A percentile compares a stretch with the other conserved stretches of the same genome.
Evolutionary conservation across 2,797 vertebrate genomes (phyloP).

Genomic region (Corythornis leucogaster): DNA sequence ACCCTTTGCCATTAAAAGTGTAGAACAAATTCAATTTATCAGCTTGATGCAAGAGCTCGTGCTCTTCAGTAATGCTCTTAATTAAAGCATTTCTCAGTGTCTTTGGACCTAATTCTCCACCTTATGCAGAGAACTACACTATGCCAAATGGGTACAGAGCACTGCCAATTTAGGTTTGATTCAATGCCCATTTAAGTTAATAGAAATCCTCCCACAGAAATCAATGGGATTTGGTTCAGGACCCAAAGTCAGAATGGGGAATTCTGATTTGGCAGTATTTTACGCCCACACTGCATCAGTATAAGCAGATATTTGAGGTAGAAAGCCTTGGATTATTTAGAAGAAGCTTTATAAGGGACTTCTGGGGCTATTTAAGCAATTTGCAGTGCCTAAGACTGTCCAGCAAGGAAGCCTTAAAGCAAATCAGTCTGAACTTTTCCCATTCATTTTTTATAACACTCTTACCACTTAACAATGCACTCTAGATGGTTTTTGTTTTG

Average conservation of each 20-base stretch:
- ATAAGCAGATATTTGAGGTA: neutral
- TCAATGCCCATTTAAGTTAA: conserved; percentile 53
- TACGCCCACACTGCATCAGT: neutral
- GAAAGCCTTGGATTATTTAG: neutral
- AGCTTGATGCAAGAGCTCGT: neutral
- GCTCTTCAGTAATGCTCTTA: conserved; percentile 8
- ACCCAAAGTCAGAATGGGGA: conserved; percentile 2
- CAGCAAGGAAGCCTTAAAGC: neutral
- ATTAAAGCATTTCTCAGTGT: conserved; percentile 52
- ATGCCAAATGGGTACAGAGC: conserved; percentile 50
- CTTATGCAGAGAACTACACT: conserved; percentile 44
- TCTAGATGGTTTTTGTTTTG: neutral
- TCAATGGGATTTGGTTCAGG: conserved; percentile 38
- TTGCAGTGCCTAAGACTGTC: neutral
- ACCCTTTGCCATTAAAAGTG: neutral
- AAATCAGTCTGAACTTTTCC: neutral
- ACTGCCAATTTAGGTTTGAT: conserved; percentile 63
- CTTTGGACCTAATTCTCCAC: conserved; percentile 59
- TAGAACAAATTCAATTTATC: neutral
- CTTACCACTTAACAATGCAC: neutral
- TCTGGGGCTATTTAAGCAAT: neutral
- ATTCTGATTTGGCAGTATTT: conserved; percentile 20
- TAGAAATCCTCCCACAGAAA: conserved; percentile 56
- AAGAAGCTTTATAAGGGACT: neutral
- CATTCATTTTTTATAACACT: neutral